Evolutionary conservation across 2,113 vertebrate species (phyloP).

Genomic region (Sebastes schlegelii): DNA sequence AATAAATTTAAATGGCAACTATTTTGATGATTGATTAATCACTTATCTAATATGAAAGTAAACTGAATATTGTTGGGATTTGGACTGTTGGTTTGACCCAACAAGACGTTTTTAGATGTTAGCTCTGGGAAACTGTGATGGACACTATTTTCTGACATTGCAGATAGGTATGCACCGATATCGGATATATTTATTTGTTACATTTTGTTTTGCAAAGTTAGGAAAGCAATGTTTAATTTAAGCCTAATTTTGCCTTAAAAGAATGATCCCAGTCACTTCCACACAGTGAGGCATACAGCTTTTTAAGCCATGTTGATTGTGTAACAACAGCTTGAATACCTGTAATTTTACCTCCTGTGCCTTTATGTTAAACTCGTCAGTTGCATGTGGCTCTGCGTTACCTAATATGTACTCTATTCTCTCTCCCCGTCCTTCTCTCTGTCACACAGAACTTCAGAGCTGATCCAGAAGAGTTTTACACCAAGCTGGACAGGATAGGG

Average conservation of each 20-base stretch:
- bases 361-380: background rate
- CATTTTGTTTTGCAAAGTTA: no score
- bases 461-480: slow-evolving; percentile 95
- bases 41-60: background rate
- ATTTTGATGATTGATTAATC: background rate
- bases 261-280: no score
- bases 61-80: background rate
- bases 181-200: no score
- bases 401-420: background rate
- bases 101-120: background rate
- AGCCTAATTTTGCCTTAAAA: no score
- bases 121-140: no score
- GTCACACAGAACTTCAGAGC: slow-evolving; percentile 89
- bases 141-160: no score
- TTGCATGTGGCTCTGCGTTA: background rate
- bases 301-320: no score
- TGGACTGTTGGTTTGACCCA: background rate
- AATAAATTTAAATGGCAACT: background rate
- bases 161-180: no score
- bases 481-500: slow-evolving; percentile 96
- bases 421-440: slow-evolving; percentile 25
- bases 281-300: no score
- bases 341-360: background rate
- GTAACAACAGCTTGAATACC: background rate
- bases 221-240: no score